These are phyloP conservation scores for Metacarcinus magister DNA, from an alignment of 2,888 invertebrate genomes.

Conservation along the genomic window DNA sequence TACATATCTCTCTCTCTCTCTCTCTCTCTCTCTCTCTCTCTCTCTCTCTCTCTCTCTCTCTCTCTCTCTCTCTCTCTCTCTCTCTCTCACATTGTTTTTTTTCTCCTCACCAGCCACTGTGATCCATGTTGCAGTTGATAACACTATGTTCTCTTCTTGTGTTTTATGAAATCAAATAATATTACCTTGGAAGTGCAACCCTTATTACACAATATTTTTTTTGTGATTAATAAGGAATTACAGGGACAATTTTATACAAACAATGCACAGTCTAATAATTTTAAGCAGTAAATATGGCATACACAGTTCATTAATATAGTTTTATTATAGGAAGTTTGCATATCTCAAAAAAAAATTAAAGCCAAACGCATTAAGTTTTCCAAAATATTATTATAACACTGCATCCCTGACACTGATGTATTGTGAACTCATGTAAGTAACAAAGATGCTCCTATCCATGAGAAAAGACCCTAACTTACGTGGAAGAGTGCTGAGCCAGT, in stretches of 20 bases:
- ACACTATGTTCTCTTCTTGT: not conserved
- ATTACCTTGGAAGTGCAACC: slow-evolving; percentile 76
- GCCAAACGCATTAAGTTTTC: not conserved
- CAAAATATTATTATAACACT: not conserved
- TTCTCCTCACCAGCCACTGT: not conserved
- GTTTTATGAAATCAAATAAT: not conserved
- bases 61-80: slow-evolving; percentile 67
- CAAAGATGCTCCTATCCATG: slow-evolving; percentile 8
- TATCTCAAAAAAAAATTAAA: not conserved
- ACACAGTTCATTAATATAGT: not conserved
- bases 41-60: slow-evolving; percentile 66
- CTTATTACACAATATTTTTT: slow-evolving; percentile 58
- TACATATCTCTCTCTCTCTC: slow-evolving; percentile 36
- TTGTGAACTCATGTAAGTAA: slow-evolving; percentile 12
- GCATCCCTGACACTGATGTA: not conserved
- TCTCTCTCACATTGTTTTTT: no score
- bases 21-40: slow-evolving; percentile 81
- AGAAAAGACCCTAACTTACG: slow-evolving; percentile 31
- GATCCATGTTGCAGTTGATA: not conserved
- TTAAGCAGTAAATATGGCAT: not conserved
- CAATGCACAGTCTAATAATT: not conserved
- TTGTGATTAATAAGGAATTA: not conserved
- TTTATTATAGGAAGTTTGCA: not conserved
- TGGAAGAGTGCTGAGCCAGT: slow-evolving; percentile 65
- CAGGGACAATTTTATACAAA: slow-evolving; percentile 16